Percentiles rank a stretch among this genome's conserved stretches.
phyloP scores from a whole-genome alignment of 2,888 invertebrate species.

The Synergus japonicus region DNA sequence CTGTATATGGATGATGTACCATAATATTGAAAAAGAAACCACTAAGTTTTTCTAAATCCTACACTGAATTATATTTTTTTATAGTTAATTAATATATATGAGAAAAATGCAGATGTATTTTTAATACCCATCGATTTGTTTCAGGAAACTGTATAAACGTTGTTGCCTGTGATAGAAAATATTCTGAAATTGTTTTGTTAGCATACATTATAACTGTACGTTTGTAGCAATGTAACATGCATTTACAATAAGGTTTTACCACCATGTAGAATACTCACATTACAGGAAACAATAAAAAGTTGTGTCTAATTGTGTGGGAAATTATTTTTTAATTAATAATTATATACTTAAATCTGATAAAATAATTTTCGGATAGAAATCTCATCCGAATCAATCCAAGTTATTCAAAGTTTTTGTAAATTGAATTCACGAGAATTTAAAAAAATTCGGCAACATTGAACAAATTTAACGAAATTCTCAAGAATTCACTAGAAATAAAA shows the following conservation, averaged over 20 bases:
- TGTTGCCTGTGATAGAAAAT: conserved; percentile 40
- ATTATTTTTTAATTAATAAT: background rate
- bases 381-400: no score
- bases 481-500: no score
- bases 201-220: conserved; percentile 35
- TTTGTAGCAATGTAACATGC: conserved; percentile 34
- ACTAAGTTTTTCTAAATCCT: conserved; percentile 53
- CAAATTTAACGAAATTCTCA: background rate
- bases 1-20: conserved; percentile 32
- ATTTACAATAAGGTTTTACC: conserved; percentile 32
- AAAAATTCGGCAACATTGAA: background rate
- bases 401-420: no score
- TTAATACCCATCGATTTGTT: conserved; percentile 43
- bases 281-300: conserved; percentile 25
- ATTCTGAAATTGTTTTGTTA: conserved; percentile 38
- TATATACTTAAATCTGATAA: no score
- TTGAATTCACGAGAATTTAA: no score
- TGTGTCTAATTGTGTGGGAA: background rate
- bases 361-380: no score
- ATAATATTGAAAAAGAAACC: conserved; percentile 42
- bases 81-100: conserved; percentile 55
- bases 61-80: conserved; percentile 55
- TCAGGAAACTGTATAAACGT: conserved; percentile 33
- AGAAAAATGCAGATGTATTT: conserved; percentile 57
- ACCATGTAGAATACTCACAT: conserved; percentile 23